Percentiles rank a stretch among this genome's conserved stretches.
Conservation (phyloP, 92 coral and sea anemone species). For the Pocillopora grandis region DNA sequence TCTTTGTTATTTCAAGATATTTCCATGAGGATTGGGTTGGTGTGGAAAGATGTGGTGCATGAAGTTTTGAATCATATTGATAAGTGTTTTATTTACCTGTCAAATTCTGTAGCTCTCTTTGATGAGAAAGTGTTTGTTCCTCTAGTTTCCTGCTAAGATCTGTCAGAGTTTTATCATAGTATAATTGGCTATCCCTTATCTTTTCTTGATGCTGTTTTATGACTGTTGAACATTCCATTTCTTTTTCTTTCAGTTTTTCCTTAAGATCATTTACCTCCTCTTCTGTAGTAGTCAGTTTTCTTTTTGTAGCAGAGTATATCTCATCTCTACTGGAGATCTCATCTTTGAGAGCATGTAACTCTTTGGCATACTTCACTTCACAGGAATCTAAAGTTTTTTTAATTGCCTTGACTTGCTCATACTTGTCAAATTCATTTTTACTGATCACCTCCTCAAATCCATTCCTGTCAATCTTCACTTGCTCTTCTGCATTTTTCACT, state of each 20-base stretch:
- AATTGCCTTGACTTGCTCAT: constrained; percentile 58
- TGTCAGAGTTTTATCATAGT: constrained; percentile 41
- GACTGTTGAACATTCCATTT: constrained; percentile 42
- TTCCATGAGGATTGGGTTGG: no score
- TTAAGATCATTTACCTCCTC: constrained; percentile 41
- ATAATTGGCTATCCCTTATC: constrained; percentile 40
- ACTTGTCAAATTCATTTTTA: constrained; percentile 64
- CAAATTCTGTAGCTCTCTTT: constrained; percentile 44
- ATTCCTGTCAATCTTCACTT: constrained; percentile 67
- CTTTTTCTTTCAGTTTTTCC: constrained; percentile 45
- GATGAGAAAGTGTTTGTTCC: constrained; percentile 40
- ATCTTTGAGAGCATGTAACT: constrained; percentile 47
- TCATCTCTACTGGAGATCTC: constrained; percentile 51
- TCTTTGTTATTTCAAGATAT: no score
- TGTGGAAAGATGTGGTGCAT: no score
- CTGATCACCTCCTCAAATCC: constrained; percentile 79
- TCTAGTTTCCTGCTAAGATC: constrained; percentile 47
- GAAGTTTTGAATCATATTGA: no score
- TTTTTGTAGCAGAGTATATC: constrained; percentile 38
- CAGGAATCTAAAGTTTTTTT: constrained; percentile 46
- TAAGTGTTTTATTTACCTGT: constrained; percentile 29
- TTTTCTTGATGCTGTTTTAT: constrained; percentile 42
- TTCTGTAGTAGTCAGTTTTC: constrained; percentile 50
- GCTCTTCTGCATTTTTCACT: constrained; percentile 58
- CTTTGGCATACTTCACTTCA: constrained; percentile 57